A percentile compares a stretch with the other conserved stretches of the same genome.
These are phyloP conservation scores for Phlogophora meticulosa DNA, from an alignment of 2,888 invertebrate species.

Conservation along the genomic window DNA sequence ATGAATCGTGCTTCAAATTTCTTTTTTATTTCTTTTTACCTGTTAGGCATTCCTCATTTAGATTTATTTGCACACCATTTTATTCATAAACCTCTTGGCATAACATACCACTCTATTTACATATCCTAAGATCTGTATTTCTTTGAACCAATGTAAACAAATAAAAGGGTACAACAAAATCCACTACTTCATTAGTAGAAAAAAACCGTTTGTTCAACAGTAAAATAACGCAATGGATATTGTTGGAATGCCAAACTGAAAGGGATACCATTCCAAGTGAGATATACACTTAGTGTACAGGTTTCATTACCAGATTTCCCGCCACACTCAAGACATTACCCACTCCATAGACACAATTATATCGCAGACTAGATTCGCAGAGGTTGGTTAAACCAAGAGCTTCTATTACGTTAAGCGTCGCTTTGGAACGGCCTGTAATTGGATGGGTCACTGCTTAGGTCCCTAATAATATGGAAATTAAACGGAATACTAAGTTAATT, in stretches of 20 bases:
- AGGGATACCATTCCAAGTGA: background rate
- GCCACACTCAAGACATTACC: slow-evolving; percentile 29
- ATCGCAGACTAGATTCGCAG: slow-evolving; percentile 42
- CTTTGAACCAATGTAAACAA: too few species aligned
- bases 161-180: too few species aligned
- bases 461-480: slow-evolving; percentile 60
- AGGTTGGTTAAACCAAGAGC: slow-evolving; percentile 50
- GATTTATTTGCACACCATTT: too few species aligned
- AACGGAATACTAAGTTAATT: slow-evolving; percentile 51
- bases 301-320: slow-evolving; percentile 7
- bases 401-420: slow-evolving; percentile 60
- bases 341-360: slow-evolving; percentile 38
- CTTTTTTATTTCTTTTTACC: too few species aligned
- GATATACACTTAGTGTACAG: background rate
- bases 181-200: too few species aligned
- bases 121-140: too few species aligned
- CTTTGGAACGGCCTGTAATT: slow-evolving; percentile 51
- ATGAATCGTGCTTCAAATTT: too few species aligned
- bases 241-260: background rate
- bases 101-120: too few species aligned
- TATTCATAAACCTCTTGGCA: too few species aligned
- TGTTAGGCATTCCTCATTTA: too few species aligned
- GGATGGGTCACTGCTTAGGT: slow-evolving; percentile 53
- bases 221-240: too few species aligned
- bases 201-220: too few species aligned